Evolutionary conservation across 1,140 invertebrate genomes (phyloP), one percentile per base, ranked within the genome.

Genomic region (Zaprionus camerounensis): DNA sequence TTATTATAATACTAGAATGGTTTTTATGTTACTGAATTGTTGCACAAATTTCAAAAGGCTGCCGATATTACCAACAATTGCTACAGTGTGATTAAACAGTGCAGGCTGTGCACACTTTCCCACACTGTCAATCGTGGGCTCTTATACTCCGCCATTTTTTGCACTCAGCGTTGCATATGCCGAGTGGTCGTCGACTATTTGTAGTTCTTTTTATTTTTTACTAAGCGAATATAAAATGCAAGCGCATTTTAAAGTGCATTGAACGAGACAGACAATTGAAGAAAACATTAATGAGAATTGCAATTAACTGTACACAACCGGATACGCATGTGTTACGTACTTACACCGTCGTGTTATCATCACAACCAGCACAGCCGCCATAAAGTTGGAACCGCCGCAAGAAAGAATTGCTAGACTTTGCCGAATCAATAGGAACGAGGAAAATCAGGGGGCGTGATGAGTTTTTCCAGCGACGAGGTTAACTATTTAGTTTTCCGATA

Each of bases 401-500:
- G 11, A 67, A 11, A 64, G 34, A 71, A 76, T 64, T 76, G 59
- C 36, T 56, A 66, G 34, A 46, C 7, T 51, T 64, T 65, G 31
- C 61, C 55, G 44, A 55, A 66, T 61, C 56, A 76, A 67, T 59
- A 76, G 62, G 22, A 58, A 58, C 49, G 12, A 49, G 26, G 36
- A 74, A 20, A 12, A 24, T 62, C 9, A 51, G 80, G 71, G 56
- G 62, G 59, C 41, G 66, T 56, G 93, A 99, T 99, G 98, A 99
- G 98, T 95, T 99, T 99, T 93, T 98, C 98, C 81, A 99, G 98
- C 93, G 99, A 99, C 94, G 99, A 99, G 95, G 98, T 99, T 1
- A 99, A 99, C 94, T 99, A 99, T 94, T 94, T 99, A 74, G 98
- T 99, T 64, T 99, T 99, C 93, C 95, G 99, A 91, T 99, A 99